phyloP scores from a whole-genome alignment of 2,888 invertebrate genomes.

The Monochamus alternatus region DNA sequence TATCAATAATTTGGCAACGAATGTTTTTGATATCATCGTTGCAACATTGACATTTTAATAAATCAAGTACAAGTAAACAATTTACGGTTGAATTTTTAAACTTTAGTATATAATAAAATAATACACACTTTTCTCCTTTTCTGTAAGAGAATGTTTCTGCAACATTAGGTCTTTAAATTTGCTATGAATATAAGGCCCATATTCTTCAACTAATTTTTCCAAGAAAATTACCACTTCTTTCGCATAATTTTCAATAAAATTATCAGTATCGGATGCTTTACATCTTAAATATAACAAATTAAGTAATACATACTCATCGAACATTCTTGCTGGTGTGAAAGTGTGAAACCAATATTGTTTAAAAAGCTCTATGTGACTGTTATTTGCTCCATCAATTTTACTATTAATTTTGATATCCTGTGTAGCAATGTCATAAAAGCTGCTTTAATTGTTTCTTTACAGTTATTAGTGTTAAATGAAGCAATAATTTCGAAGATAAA shows the following conservation, averaged over 20 bases:
- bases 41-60: not conserved
- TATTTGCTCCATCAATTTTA: not conserved
- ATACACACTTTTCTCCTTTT: conserved; percentile 19
- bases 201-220: conserved; percentile 7
- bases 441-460: not conserved
- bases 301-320: conserved; percentile 5
- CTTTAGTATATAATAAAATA: conserved; percentile 38
- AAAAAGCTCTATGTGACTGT: not conserved
- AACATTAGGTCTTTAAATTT: conserved; percentile 29
- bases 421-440: conserved; percentile 1
- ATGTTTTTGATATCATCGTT: conserved; percentile 3
- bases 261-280: not conserved
- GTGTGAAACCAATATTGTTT: not conserved
- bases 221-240: not conserved
- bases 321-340: conserved; percentile 7
- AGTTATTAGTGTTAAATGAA: not conserved
- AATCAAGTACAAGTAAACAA: conserved; percentile 41
- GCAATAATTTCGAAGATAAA: conserved; percentile 12
- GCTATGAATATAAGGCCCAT: conserved; percentile 30
- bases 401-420: not conserved
- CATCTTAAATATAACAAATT: not conserved
- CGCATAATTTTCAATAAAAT: conserved; percentile 3
- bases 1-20: no score
- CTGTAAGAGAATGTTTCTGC: not conserved
- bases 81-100: conserved; percentile 28